These are phyloP conservation scores for Myodes glareolus DNA, from an alignment of 2,113 vertebrate species.

Conservation along the genomic window DNA sequence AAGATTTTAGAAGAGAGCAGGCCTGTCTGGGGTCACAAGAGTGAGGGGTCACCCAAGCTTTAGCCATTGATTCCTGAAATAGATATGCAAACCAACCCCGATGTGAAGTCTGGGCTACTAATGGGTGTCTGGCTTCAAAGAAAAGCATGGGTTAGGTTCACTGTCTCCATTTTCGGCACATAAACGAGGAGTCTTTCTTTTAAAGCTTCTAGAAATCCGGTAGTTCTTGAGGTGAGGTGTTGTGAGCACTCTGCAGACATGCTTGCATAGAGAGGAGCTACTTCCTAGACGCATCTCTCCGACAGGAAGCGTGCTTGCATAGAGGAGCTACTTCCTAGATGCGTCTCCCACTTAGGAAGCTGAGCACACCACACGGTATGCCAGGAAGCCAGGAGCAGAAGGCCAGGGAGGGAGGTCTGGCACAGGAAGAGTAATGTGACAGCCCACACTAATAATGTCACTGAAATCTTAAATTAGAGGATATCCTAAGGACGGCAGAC, in stretches of 20 bases:
- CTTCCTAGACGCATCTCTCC: neutral
- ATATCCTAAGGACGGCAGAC: neutral
- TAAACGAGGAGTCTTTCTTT: neutral
- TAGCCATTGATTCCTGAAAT: neutral
- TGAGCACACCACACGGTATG: neutral
- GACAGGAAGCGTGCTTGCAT: too few species aligned
- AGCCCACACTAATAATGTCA: neutral
- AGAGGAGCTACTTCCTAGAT: neutral
- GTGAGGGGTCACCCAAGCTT: neutral
- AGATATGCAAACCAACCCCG: neutral
- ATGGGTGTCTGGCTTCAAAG: neutral
- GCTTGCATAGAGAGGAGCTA: neutral
- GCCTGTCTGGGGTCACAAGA: neutral
- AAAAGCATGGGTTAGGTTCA: neutral
- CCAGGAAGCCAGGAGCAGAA: neutral
- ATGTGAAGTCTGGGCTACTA: neutral
- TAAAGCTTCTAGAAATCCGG: neutral
- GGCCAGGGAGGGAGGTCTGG: neutral
- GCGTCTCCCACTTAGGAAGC: neutral
- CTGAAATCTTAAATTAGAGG: conserved; percentile 16
- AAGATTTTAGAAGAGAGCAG: conserved; percentile 10
- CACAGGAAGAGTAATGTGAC: neutral
- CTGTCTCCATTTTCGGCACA: neutral
- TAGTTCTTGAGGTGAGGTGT: neutral
- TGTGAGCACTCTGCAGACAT: neutral